Conservation (phyloP, 2,888 invertebrate genomes). For the Hydriomena furcata region DNA sequence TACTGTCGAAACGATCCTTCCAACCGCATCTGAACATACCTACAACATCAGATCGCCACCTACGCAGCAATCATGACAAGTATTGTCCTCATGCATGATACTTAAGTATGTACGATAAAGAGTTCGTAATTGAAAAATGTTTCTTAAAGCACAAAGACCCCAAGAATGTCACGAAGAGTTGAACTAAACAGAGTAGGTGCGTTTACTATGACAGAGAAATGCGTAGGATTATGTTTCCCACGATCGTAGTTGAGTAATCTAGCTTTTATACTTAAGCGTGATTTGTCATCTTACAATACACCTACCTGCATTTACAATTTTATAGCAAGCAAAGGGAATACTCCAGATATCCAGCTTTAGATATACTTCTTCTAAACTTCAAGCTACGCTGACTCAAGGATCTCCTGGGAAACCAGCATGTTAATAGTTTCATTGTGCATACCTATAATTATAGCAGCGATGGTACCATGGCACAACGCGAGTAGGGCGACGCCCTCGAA, state of each 20-base stretch:
- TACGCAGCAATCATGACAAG: conserved; percentile 61
- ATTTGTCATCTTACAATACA: conserved; percentile 1
- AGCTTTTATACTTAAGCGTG: not conserved
- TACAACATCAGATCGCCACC: conserved; percentile 56
- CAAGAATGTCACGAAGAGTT: conserved; percentile 27
- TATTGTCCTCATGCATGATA: conserved; percentile 48
- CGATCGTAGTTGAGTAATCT: conserved; percentile 22
- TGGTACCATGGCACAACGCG: conserved; percentile 32
- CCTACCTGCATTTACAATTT: too few relatives aligned
- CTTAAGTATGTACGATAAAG: conserved; percentile 19
- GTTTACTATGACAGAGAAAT: conserved; percentile 35
- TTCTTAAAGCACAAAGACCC: conserved; percentile 25
- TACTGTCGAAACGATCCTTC: conserved; percentile 50
- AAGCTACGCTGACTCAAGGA: not conserved
- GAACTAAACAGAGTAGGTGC: conserved; percentile 12
- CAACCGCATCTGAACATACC: conserved; percentile 34
- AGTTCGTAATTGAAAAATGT: conserved; percentile 23
- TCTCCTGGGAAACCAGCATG: not conserved
- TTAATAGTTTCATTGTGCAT: conserved; percentile 36
- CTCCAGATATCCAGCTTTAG: too few relatives aligned
- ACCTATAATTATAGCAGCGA: conserved; percentile 35
- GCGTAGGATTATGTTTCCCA: conserved; percentile 35
- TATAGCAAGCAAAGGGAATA: too few relatives aligned
- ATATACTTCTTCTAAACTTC: not conserved
- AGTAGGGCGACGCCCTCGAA: conserved; percentile 65